A percentile compares a stretch with the other conserved stretches of the same genome.
Conservation (phyloP, 1,140 invertebrate species). For the Dinoponera quadriceps region DNA sequence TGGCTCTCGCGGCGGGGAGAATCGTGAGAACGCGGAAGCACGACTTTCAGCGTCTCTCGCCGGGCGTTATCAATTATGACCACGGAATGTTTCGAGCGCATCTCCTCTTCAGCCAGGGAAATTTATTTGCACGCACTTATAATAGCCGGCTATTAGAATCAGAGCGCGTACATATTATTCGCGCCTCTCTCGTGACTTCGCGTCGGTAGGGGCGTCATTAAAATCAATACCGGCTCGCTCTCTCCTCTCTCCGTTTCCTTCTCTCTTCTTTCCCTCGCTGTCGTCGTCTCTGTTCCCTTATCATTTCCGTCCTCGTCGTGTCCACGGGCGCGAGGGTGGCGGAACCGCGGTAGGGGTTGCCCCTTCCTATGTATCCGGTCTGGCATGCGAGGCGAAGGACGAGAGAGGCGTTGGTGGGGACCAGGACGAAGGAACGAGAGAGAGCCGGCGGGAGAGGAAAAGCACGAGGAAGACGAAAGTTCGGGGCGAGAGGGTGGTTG, state of each 20-base stretch:
- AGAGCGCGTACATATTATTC: conserved; percentile 81
- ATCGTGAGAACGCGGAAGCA: conserved; percentile 1
- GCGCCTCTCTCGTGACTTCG: conserved; percentile 81
- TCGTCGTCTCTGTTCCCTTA: conserved; percentile 51
- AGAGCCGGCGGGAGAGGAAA: conserved; percentile 63
- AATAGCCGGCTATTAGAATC: conserved; percentile 67
- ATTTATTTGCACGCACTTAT: conserved; percentile 38
- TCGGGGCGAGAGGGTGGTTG: conserved; percentile 49
- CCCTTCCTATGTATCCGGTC: conserved; percentile 52
- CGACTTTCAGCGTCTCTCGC: not conserved
- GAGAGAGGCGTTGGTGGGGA: conserved; percentile 56
- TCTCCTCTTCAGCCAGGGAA: not conserved
- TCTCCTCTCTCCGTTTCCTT: conserved; percentile 76
- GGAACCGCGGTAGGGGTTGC: conserved; percentile 63
- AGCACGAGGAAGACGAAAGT: conserved; percentile 52
- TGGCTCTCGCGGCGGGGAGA: not conserved
- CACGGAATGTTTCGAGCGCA: conserved; percentile 13
- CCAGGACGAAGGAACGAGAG: conserved; percentile 43
- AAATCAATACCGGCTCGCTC: conserved; percentile 85
- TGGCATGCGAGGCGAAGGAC: conserved; percentile 54
- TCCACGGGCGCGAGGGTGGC: conserved; percentile 40
- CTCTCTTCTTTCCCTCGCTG: conserved; percentile 48
- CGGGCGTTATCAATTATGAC: conserved; percentile 17
- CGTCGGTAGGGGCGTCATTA: conserved; percentile 83
- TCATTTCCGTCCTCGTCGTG: conserved; percentile 63